Evolutionary conservation across 2,113 vertebrate genomes (phyloP), one percentile per base, ranked within the genome.

Genomic region (Sclerurus mexicanus): DNA sequence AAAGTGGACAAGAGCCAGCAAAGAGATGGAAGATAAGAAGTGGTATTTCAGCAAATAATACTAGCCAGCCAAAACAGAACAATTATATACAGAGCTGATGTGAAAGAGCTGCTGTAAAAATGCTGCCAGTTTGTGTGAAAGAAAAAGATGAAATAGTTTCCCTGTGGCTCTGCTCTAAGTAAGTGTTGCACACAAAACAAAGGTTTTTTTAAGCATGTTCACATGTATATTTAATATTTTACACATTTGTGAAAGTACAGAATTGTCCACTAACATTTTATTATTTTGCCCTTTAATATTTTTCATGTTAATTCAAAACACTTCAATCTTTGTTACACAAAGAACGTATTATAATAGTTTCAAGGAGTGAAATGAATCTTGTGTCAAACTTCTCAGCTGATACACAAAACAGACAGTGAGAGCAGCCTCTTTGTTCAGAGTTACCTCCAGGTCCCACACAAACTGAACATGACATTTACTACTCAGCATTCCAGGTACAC

Each of bases 1-100:
- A 79, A 90, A 95, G 44, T 94, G 95, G 92, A 78, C 64, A 84
- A 86, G 30, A 52, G 88, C 90, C 95, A 97, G 56, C 58, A 71
- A 49, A 87, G 47, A 93, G 90, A 96, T 92, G 82, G 59, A 90
- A 96, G 96, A 96, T 97, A 97, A 97, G 82, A 83, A 92, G 49
- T 78, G 82, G 75, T 86, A 95, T 95, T 96, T 96, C 92, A 95
- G 79, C 83, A 91, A 90, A 90, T 85, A 82, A 62, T n/a, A 63
- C 27, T 85, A 60, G 4, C 68, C 79, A 85, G 96, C 58, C 87
- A 96, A 93, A 96, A 59, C 42, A 89, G 67, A 89, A 66, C 56
- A 71, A 68, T 88, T 75, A 68, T 75, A 76, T 49, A 68, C 75
- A 92, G 39, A 84, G 20, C 75, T 80, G 79, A 93, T 0, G 12